Base-by-base conservation (phyloP, 2,797 vertebrate species). In the Peromyscus attwateri region DNA sequence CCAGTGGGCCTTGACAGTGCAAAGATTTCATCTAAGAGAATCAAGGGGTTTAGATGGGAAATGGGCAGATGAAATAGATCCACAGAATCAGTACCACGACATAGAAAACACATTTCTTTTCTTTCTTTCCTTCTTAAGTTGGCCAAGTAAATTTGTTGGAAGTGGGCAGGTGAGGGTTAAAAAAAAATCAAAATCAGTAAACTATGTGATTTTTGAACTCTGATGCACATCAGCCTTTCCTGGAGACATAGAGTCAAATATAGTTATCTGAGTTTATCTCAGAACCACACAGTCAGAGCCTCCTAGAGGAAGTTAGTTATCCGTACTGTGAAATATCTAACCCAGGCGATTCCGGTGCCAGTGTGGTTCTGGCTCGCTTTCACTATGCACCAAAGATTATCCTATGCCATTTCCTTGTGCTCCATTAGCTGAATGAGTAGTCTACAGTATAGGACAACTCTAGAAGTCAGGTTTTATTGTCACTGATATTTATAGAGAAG, bases 111-210 rank as follows among this genome's bases (percentile, higher is more conserved):
- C 73, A 55, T 68, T 57, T 34, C 4, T 68, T 87, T 55, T 95
- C 43, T 80, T 19, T 82, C 43, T 91, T 87, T 71, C 62, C 10
- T 34, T 60, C 62, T 91, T 82, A 91, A 93, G 66, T 5, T 92
- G 25, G 57, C 12, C 49, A 92, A 31, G 40, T 46, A 84, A 83
- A 76, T 25, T 89, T 94, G 23, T 6, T 87, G 27, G 57, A 91
- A 89, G 2, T 49, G 25, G 13, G 66, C 23, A 82, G 14, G 34
- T 68, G 52, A 49, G 37, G 29, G 43, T 5, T 14, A 37, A 60
- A 37, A 68, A 68, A 62, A 62, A 79, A 57, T 82, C 29, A 91
- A 90, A 73, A 68, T 85, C 31, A 89, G 62, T 71, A 88, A 82
- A 62, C 27, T 64, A 27, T 17, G 49, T 79, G 52, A 89, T 57